Evolutionary conservation across 2,797 vertebrate species (phyloP).

Genomic region (Euphonia xanthogaster): DNA sequence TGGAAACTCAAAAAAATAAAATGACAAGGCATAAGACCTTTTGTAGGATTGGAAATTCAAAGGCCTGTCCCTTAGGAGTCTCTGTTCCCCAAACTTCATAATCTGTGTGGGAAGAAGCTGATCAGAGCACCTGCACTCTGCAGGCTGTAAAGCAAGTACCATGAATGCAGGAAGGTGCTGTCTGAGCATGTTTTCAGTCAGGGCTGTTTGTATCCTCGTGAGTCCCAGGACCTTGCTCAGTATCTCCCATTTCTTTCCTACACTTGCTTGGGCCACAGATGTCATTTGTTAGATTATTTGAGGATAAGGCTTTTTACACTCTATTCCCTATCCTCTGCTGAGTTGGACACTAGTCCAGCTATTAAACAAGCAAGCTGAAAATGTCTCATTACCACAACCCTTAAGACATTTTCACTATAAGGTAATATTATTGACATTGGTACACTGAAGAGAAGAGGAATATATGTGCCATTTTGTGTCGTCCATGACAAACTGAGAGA

Average conservation of each 20-base stretch:
- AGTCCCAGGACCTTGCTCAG: background rate
- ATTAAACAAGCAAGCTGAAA: background rate
- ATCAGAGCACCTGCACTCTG: background rate
- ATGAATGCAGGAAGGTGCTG: background rate
- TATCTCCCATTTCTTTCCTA: background rate
- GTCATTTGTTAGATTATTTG: background rate
- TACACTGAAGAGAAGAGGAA: background rate
- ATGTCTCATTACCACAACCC: background rate
- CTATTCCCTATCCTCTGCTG: background rate
- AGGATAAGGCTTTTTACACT: background rate
- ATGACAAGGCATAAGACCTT: background rate
- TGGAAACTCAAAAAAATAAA: background rate
- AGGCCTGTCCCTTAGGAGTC: background rate
- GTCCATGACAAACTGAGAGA: background rate
- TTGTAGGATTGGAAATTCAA: background rate
- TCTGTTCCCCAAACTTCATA: background rate
- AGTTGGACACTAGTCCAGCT: background rate
- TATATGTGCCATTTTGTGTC: background rate
- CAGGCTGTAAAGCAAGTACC: background rate
- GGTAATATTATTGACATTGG: background rate
- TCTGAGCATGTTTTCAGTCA: background rate
- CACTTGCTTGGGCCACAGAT: background rate
- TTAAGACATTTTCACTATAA: background rate
- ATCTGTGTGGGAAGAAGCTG: background rate
- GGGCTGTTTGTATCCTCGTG: background rate